A percentile compares a stretch with the other conserved stretches of the same genome.
Conservation (phyloP, 1,140 invertebrate genomes). For the Physella acuta region DNA sequence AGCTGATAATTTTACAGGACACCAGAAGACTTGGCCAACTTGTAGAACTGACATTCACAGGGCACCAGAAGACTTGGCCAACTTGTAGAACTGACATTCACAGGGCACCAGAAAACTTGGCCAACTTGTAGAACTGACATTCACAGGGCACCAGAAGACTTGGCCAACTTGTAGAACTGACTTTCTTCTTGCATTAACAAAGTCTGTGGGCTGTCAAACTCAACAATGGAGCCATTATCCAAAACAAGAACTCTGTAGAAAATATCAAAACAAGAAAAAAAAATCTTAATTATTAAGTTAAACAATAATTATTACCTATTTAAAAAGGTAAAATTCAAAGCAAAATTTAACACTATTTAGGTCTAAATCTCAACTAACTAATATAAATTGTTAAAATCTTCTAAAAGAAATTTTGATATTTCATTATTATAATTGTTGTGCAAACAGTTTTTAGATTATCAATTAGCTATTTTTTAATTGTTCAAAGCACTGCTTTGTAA, state of each 20-base stretch:
- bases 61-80: too few relatives aligned
- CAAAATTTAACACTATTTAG: background rate
- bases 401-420: background rate
- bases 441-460: background rate
- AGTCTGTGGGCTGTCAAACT: slow-evolving; percentile 76
- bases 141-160: too few relatives aligned
- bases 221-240: slow-evolving; percentile 73
- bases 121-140: slow-evolving; percentile 49
- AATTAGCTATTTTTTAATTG: too few relatives aligned
- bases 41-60: too few relatives aligned
- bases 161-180: slow-evolving; percentile 49
- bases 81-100: too few relatives aligned
- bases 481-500: too few relatives aligned
- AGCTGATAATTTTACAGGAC: too few relatives aligned
- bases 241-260: slow-evolving; percentile 71
- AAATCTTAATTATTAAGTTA: background rate
- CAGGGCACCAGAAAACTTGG: slow-evolving; percentile 45
- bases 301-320: background rate
- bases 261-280: background rate
- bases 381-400: background rate
- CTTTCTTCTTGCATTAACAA: slow-evolving; percentile 59
- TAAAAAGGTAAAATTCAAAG: too few relatives aligned
- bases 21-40: too few relatives aligned
- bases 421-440: background rate
- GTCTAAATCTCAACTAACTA: background rate